A percentile compares a stretch with the other conserved stretches of the same genome.
Conservation (phyloP, 2,113 vertebrate genomes). For the Colius striatus region DNA sequence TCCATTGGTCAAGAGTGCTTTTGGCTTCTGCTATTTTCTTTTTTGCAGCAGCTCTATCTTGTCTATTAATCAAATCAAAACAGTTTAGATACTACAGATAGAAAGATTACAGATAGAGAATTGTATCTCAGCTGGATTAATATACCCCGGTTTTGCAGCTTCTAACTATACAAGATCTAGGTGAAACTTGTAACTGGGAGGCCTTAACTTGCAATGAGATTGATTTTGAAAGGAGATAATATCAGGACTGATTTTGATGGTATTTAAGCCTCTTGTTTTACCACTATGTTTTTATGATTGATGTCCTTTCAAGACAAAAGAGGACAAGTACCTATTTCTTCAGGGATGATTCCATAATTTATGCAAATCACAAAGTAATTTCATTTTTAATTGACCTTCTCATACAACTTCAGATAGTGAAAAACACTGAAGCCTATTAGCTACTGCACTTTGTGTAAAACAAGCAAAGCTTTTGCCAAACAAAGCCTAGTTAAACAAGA, state of each 20-base stretch:
- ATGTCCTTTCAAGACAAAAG: not conserved
- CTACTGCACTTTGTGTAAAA: rapidly evolving
- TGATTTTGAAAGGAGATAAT: not conserved
- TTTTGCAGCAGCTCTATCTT: constrained; percentile 78
- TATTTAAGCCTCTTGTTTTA: not conserved
- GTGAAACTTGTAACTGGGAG: not conserved
- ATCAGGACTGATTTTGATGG: not conserved
- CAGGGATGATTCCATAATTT: not conserved
- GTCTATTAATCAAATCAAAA: constrained; percentile 72
- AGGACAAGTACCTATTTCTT: not conserved
- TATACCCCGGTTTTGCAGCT: not conserved
- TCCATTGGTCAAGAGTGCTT: constrained; percentile 86
- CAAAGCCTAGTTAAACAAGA: not conserved
- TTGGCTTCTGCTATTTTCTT: constrained; percentile 81
- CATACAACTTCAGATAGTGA: not conserved
- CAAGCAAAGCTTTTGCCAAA: not conserved
- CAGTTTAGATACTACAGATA: not conserved
- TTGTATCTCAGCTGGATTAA: not conserved
- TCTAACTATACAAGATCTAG: not conserved
- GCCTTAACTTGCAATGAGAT: not conserved
- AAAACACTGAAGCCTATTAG: not conserved
- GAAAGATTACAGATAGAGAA: not conserved
- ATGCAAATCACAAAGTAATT: not conserved
- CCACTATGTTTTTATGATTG: not conserved
- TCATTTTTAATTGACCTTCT: not conserved